Base-by-base conservation (phyloP, 35 echinoderm and acorn worm species). In the Heliocidaris tuberculata region DNA sequence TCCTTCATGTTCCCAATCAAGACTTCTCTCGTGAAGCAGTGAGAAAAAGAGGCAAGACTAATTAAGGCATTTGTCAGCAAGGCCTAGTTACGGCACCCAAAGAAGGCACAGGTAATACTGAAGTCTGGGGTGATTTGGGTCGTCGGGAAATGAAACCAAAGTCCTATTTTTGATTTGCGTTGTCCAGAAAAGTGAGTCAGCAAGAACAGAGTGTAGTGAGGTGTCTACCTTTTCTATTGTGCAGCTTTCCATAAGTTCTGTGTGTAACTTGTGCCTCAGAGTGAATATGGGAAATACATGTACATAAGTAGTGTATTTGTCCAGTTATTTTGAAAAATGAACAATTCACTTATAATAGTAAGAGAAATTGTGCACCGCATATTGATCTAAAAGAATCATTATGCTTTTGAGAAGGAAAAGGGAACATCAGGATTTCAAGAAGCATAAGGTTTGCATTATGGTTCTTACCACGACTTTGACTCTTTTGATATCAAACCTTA, bases 31-130 rank as follows among this genome's bases (percentile, higher is more conserved):
- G 8, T 19, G 9, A 48, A 47, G 87, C 32, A 89, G 87, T 93
- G 31, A 49, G 48, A 59, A 93, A 50, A 59, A 50, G 50, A 48
- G 50, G 91, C 87, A 89, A 48, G 91, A 93, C 48, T 93, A 93
- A 93, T 93, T 93, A 93, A 48, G 50, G n/a, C 91, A 59, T 93
- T 52, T 93, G 91, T 93, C 91, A 93, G 10, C 50, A 93, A 93
- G 91, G n/a, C 50, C 50, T 31, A 59, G 91, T 48, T 93, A 50
- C 42, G 16, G 24, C 13, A 42, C 50, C 30, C n/a, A 93, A 30
- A 89, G 31, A 13, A 89, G 31, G 47, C 2, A 89, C 6, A 89
- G 31, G 87, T 48, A 89, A 13, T 42, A 42, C 6, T n/a, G 21
- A 24, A 78, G 65, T 78, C 27, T 78, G 6, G 21, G 65, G 21